Percentiles rank a stretch among this genome's conserved stretches.
Evolutionary conservation across 2,888 invertebrate species (phyloP).

Genomic region (Ochropleura plecta): DNA sequence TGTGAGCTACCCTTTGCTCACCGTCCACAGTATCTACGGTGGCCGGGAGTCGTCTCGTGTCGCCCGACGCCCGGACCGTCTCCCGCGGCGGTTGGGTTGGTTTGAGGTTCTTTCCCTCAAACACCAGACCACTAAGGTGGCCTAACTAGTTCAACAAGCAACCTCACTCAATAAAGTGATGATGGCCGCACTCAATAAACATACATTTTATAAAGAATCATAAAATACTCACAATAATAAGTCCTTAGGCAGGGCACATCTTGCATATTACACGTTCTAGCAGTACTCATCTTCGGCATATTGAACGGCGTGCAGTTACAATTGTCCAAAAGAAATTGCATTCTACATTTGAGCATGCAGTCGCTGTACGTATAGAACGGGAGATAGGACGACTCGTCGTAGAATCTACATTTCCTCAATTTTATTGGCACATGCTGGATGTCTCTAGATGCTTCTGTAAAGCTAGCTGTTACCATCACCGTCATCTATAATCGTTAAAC

Average conservation of each 20-base stretch:
- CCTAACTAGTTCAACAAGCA: neutral
- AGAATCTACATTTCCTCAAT: constrained; percentile 90
- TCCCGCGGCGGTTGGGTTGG: too few species aligned
- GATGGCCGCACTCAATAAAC: neutral
- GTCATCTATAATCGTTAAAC: constrained; percentile 77
- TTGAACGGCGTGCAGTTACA: constrained; percentile 91
- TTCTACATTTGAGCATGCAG: constrained; percentile 90
- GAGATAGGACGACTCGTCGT: constrained; percentile 87
- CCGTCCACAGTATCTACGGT: too few species aligned
- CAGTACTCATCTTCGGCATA: constrained; percentile 83
- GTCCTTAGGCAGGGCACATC: constrained; percentile 87
- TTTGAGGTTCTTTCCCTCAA: too few species aligned
- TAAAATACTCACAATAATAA: constrained; percentile 80
- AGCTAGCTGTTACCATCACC: constrained; percentile 83
- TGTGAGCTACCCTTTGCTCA: too few species aligned
- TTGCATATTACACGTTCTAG: constrained; percentile 86
- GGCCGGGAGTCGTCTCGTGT: too few species aligned
- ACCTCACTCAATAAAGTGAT: neutral
- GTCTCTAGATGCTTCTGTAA: constrained; percentile 86
- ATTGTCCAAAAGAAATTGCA: constrained; percentile 85
- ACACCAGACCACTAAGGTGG: too few species aligned
- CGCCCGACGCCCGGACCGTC: too few species aligned
- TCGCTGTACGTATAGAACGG: constrained; percentile 90
- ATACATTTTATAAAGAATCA: neutral
- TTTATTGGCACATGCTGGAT: constrained; percentile 84